phyloP scores from a whole-genome alignment of 1,140 invertebrate genomes.

The Melipona quadrifasciata region DNA sequence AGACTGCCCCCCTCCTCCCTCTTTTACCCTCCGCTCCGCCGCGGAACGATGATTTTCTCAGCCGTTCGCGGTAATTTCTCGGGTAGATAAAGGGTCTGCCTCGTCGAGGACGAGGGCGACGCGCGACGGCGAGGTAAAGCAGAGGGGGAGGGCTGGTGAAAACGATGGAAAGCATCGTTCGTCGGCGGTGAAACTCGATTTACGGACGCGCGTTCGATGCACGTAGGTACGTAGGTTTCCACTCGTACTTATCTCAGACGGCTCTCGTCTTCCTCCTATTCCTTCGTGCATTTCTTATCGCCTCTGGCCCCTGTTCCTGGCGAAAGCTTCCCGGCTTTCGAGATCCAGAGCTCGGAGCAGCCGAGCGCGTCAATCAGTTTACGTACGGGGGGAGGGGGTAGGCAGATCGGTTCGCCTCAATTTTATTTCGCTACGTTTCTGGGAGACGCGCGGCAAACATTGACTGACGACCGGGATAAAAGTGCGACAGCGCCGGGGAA shows the following conservation, averaged over 20 bases:
- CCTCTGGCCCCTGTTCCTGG: background rate
- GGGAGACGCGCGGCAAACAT: slow-evolving; percentile 33
- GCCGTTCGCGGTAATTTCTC: slow-evolving; percentile 48
- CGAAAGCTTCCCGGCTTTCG: slow-evolving; percentile 7
- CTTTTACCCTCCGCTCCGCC: no score
- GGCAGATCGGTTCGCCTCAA: slow-evolving; percentile 54
- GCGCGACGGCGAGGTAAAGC: background rate
- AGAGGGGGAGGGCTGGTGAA: background rate
- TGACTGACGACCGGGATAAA: background rate
- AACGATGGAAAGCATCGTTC: slow-evolving; percentile 19
- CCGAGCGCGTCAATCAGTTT: slow-evolving; percentile 58
- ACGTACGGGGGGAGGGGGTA: background rate
- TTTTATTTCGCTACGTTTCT: slow-evolving; percentile 37
- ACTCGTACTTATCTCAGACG: slow-evolving; percentile 44
- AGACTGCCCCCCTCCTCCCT: background rate
- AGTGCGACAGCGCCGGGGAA: background rate
- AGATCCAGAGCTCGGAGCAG: slow-evolving; percentile 6
- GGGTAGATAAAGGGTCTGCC: slow-evolving; percentile 44
- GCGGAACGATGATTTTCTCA: slow-evolving; percentile 38
- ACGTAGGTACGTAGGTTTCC: slow-evolving; percentile 23
- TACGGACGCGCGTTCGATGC: slow-evolving; percentile 43
- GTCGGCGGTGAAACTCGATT: slow-evolving; percentile 56
- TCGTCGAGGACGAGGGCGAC: background rate
- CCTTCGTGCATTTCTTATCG: slow-evolving; percentile 12
- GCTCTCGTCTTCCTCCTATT: background rate